A percentile compares a stretch with the other conserved stretches of the same genome.
Evolutionary conservation across 2,888 invertebrate species (phyloP).

Genomic region (Agonopterix arenella): DNA sequence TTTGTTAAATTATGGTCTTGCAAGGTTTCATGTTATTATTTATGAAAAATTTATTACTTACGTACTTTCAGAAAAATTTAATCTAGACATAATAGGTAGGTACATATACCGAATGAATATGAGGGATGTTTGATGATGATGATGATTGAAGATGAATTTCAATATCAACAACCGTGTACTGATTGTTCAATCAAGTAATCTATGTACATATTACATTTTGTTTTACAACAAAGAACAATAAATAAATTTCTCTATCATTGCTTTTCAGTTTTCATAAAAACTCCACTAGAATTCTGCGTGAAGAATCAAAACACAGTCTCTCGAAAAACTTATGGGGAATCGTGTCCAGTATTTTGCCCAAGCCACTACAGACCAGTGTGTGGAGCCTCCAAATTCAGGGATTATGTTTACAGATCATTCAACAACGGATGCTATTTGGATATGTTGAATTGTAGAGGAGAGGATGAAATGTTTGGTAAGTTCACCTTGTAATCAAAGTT

Average conservation of each 20-base stretch:
- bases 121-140: no score
- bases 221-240: no score
- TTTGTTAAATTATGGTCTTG: no score
- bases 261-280: constrained; percentile 32
- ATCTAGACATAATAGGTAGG: no score
- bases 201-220: no score
- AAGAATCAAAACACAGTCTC: constrained; percentile 20
- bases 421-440: constrained; percentile 56
- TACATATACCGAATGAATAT: no score
- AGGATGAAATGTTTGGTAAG: constrained; percentile 33
- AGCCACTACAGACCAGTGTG: constrained; percentile 56
- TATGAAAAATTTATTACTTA: no score
- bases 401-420: constrained; percentile 47
- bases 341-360: constrained; percentile 61
- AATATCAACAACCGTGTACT: no score
- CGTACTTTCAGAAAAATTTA: no score
- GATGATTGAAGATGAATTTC: no score
- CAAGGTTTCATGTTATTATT: no score
- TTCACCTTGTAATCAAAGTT: background rate
- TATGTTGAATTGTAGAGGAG: constrained; percentile 59
- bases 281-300: constrained; percentile 43
- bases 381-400: constrained; percentile 35
- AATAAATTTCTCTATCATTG: background rate
- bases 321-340: constrained; percentile 42
- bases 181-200: no score